These are phyloP conservation scores for Archips crataeganus DNA, from an alignment of 2,888 invertebrate species.

Conservation along the genomic window DNA sequence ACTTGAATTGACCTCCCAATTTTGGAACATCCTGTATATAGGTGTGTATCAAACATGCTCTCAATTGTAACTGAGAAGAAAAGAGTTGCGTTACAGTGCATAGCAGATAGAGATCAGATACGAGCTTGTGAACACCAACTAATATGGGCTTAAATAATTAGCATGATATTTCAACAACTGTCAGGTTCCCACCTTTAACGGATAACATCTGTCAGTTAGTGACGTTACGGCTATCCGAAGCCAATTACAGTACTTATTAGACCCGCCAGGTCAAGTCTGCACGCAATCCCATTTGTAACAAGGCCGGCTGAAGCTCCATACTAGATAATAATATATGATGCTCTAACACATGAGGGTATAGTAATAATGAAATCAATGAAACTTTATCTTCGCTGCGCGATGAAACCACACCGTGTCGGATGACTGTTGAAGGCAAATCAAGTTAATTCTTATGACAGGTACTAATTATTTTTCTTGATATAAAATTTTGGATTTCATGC, in stretches of 20 bases:
- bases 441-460: conserved; percentile 24
- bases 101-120: neutral
- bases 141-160: conserved; percentile 4
- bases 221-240: conserved; percentile 45
- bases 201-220: conserved; percentile 44
- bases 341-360: conserved; percentile 40
- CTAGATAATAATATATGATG: conserved; percentile 16
- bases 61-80: neutral
- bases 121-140: neutral
- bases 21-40: no score
- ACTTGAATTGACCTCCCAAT: no score
- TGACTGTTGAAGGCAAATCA: conserved; percentile 23
- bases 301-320: conserved; percentile 53
- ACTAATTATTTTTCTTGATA: conserved; percentile 15
- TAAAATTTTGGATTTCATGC: neutral
- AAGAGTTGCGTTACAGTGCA: conserved; percentile 1
- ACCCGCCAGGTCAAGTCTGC: conserved; percentile 61
- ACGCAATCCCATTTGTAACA: conserved; percentile 52
- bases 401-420: conserved; percentile 27
- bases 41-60: no score
- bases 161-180: conserved; percentile 10
- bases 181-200: conserved; percentile 7
- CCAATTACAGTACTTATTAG: conserved; percentile 45
- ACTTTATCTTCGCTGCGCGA: conserved; percentile 25
- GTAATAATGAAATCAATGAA: conserved; percentile 41